Percentiles rank a stretch among this genome's conserved stretches.
Evolutionary conservation across 2,797 vertebrate species (phyloP).

Genomic region (Arremon aurantiirostris): DNA sequence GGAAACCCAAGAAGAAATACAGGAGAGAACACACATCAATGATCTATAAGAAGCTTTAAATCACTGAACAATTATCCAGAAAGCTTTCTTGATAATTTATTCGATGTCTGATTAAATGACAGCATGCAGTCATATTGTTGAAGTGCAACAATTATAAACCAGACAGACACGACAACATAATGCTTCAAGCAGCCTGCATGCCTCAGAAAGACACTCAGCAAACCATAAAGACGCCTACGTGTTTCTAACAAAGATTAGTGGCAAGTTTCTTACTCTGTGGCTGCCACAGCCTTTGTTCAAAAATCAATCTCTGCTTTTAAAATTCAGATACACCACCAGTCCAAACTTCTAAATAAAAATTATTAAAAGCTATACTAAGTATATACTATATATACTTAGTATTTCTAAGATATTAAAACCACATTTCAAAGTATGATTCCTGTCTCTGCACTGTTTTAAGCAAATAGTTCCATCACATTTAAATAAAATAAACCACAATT

Average conservation of each 20-base stretch:
- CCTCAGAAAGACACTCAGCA: constrained; percentile 34
- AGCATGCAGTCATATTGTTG: constrained; percentile 47
- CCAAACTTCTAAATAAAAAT: not conserved
- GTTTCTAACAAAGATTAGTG: constrained; percentile 24
- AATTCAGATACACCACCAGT: not conserved
- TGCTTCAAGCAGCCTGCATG: constrained; percentile 27
- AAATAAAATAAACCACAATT: not conserved
- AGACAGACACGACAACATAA: constrained; percentile 60
- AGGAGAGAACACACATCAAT: not conserved
- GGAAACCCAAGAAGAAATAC: not conserved
- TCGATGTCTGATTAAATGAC: constrained; percentile 43
- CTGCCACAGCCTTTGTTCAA: not conserved
- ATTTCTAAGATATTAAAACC: not conserved
- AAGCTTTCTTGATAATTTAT: constrained; percentile 48
- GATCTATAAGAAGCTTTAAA: constrained; percentile 10
- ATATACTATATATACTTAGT: not conserved
- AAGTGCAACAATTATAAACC: constrained; percentile 56
- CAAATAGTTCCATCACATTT: not conserved
- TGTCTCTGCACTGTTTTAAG: not conserved
- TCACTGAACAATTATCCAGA: constrained; percentile 15
- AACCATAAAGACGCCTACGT: constrained; percentile 45
- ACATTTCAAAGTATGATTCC: not conserved
- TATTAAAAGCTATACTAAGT: not conserved
- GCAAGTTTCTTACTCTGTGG: not conserved
- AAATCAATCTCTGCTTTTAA: not conserved